Evolutionary conservation across 2,113 vertebrate genomes (phyloP).

Genomic region (Saguinus imperator): DNA sequence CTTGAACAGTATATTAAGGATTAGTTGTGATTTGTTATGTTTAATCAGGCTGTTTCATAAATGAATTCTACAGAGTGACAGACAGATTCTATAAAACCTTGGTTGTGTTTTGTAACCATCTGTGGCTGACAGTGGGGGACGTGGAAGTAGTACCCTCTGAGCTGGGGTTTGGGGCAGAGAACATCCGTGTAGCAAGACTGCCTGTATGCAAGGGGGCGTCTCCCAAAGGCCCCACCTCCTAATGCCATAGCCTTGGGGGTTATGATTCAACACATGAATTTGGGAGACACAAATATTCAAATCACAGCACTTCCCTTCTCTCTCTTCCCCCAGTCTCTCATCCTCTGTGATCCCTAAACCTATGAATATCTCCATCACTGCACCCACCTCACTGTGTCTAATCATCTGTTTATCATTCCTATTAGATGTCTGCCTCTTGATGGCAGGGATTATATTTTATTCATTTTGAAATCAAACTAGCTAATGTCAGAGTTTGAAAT

Average conservation of each 20-base stretch:
- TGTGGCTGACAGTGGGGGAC: fast-evolving
- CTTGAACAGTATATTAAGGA: background rate
- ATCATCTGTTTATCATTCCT: background rate
- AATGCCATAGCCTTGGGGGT: background rate
- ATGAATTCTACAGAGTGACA: background rate
- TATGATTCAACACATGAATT: background rate
- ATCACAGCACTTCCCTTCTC: background rate
- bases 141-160: background rate
- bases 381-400: background rate
- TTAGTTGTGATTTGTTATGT: background rate
- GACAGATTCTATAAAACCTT: background rate
- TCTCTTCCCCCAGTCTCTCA: background rate
- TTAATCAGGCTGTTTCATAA: background rate
- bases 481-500: constrained; percentile 22
- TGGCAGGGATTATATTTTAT: background rate
- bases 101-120: background rate
- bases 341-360: background rate
- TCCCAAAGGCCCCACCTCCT: background rate
- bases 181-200: too few species aligned
- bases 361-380: background rate
- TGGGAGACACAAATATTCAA: background rate
- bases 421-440: background rate
- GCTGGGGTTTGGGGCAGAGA: background rate
- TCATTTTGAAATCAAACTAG: constrained; percentile 1
- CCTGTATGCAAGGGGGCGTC: background rate